phyloP scores from a whole-genome alignment of 2,888 invertebrate genomes.

The Ochropacha duplaris region DNA sequence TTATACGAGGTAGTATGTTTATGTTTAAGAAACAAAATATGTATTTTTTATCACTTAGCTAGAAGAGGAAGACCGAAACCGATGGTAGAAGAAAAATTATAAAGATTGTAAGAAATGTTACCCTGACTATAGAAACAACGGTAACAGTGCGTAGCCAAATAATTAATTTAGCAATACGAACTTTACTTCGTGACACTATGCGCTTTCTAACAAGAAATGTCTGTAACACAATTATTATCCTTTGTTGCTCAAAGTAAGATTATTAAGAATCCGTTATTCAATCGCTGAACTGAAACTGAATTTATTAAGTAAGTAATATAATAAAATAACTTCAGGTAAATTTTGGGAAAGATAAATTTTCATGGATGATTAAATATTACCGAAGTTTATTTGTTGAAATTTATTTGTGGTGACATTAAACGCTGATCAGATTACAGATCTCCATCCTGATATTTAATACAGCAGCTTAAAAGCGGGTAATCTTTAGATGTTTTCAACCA shows the following conservation, averaged over 20 bases:
- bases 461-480: too few species aligned
- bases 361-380: conserved; percentile 9
- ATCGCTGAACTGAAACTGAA: conserved; percentile 56
- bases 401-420: too few species aligned
- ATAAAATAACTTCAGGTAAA: conserved; percentile 42
- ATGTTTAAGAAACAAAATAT: neutral
- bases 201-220: conserved; percentile 39
- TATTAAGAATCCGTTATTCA: conserved; percentile 62
- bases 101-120: neutral
- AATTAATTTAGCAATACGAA: conserved; percentile 38
- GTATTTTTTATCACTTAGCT: too few species aligned
- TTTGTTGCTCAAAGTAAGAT: conserved; percentile 61
- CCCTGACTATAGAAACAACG: neutral
- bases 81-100: neutral
- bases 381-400: neutral
- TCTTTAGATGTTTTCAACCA: too few species aligned
- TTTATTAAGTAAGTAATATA: conserved; percentile 59
- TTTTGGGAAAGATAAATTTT: conserved; percentile 10
- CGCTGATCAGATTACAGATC: too few species aligned
- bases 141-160: neutral
- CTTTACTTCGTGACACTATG: conserved; percentile 50
- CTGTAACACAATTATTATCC: conserved; percentile 55
- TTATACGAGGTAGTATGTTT: neutral
- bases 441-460: too few species aligned
- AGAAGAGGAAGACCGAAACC: neutral